phyloP scores from a whole-genome alignment of 2,888 invertebrate genomes.

The Xestia sexstrigata region DNA sequence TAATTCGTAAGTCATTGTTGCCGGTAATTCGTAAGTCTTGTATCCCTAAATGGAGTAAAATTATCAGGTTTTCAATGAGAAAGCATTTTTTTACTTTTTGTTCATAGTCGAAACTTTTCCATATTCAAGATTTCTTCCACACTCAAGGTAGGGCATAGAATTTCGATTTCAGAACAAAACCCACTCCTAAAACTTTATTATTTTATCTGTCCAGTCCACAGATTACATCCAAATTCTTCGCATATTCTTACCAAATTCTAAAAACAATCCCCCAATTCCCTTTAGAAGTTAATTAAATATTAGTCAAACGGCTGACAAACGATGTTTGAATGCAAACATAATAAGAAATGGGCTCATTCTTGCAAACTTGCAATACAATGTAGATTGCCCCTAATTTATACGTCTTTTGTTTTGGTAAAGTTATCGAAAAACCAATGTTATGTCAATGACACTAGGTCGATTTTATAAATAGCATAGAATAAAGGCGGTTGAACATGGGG shows the following conservation, averaged over 20 bases:
- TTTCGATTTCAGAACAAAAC: too few relatives aligned
- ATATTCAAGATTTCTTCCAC: background rate
- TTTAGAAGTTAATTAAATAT: constrained; percentile 37
- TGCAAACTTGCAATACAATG: constrained; percentile 15
- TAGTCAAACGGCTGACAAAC: constrained; percentile 10
- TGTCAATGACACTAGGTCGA: constrained; percentile 20
- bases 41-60: background rate
- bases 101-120: background rate
- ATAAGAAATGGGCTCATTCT: constrained; percentile 36
- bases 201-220: background rate
- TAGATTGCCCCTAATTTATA: constrained; percentile 22
- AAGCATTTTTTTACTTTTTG: background rate
- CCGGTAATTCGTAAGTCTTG: constrained; percentile 18
- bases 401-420: constrained; percentile 32
- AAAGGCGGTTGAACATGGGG: background rate
- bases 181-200: too few relatives aligned
- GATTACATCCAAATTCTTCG: too few relatives aligned
- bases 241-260: background rate
- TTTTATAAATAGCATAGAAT: background rate
- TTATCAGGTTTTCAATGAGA: background rate
- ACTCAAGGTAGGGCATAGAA: background rate
- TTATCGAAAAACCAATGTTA: constrained; percentile 33
- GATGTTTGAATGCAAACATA: constrained; percentile 42
- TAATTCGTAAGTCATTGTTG: constrained; percentile 21
- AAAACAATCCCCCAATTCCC: background rate